Percentiles rank a stretch among this genome's conserved stretches.
Evolutionary conservation across 2,888 invertebrate genomes (phyloP).

Genomic region (Pollenia angustigena): DNA sequence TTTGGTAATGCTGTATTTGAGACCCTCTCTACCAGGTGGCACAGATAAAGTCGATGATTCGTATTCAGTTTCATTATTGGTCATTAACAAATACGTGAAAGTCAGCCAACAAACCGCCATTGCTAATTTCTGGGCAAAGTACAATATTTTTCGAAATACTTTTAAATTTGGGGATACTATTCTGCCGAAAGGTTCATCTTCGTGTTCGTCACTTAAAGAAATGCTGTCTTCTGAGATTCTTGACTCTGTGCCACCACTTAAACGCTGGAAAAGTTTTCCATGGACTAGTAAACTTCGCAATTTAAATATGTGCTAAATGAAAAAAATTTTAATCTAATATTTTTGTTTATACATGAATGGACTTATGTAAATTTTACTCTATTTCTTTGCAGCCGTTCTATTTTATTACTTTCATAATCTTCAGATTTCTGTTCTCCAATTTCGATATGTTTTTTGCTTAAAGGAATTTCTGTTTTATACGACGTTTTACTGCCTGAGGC

Average conservation of each 20-base stretch:
- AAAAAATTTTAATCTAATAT: no score
- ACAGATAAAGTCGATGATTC: slow-evolving; percentile 31
- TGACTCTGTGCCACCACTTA: slow-evolving; percentile 15
- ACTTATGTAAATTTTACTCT: no score
- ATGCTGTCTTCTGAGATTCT: slow-evolving; percentile 36
- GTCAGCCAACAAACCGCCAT: slow-evolving; percentile 62
- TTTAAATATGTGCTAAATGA: no score
- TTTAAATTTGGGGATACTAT: not conserved
- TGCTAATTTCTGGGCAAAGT: slow-evolving; percentile 14
- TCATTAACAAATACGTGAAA: slow-evolving; percentile 66
- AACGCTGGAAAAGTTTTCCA: not conserved
- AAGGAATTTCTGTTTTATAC: no score
- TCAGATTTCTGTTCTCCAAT: no score
- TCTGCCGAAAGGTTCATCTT: slow-evolving; percentile 16
- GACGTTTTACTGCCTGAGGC: no score
- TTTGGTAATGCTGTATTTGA: not conserved
- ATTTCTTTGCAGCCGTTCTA: no score
- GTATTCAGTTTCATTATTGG: slow-evolving; percentile 54
- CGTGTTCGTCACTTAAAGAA: not conserved
- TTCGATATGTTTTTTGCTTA: no score
- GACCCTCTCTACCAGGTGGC: slow-evolving; percentile 16
- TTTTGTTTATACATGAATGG: no score
- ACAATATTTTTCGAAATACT: slow-evolving; percentile 2
- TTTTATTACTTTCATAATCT: no score
- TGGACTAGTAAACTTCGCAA: no score